A percentile compares a stretch with the other conserved stretches of the same genome.
These are phyloP conservation scores for Zygogramma bicolorata DNA, from an alignment of 2,888 invertebrate species.

Conservation along the genomic window DNA sequence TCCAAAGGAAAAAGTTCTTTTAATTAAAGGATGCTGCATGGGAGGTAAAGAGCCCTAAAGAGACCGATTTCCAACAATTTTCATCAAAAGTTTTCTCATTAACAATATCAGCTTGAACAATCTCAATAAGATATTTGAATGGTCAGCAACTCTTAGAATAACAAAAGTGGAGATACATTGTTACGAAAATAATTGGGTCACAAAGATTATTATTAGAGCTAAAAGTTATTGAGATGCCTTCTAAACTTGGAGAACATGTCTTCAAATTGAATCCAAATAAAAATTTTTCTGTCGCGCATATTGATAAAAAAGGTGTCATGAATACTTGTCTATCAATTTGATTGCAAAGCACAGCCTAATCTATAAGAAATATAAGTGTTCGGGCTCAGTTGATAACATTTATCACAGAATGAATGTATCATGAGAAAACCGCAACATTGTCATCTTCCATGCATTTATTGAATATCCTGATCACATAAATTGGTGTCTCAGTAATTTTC, in stretches of 20 bases:
- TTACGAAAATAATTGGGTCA: slow-evolving; percentile 19
- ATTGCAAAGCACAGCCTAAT: no score
- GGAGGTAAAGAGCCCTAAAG: slow-evolving; percentile 24
- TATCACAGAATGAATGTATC: no score
- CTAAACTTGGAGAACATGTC: background rate
- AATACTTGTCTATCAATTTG: no score
- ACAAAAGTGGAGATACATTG: slow-evolving; percentile 26
- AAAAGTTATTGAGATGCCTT: background rate
- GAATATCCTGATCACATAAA: no score
- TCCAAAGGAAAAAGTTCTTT: slow-evolving; percentile 21
- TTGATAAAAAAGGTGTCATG: no score
- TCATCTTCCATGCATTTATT: no score
- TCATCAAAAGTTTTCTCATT: slow-evolving; percentile 46
- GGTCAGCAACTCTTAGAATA: slow-evolving; percentile 34
- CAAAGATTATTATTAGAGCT: background rate
- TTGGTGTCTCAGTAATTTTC: no score
- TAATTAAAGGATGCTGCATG: slow-evolving; percentile 29
- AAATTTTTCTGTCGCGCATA: no score
- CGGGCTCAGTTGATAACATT: no score
- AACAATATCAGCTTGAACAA: slow-evolving; percentile 40
- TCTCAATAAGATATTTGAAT: slow-evolving; percentile 44
- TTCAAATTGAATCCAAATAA: no score
- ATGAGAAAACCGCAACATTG: no score
- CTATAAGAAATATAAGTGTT: no score
- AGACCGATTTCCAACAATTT: slow-evolving; percentile 41